Base-by-base conservation (phyloP, 2,113 vertebrate genomes). In the Saguinus midas region DNA sequence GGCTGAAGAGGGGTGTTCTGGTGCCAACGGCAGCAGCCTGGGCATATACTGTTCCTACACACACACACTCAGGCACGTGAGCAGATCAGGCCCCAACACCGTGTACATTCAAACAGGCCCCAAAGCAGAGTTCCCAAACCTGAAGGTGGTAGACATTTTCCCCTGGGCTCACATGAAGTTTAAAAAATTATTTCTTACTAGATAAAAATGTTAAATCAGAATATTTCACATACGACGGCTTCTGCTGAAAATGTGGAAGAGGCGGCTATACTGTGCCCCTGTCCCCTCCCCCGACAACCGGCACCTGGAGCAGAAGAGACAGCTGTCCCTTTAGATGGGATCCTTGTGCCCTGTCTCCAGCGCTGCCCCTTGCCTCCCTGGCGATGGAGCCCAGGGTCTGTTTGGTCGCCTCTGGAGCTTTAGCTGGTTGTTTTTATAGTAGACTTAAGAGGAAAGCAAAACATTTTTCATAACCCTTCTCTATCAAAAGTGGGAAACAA, bases 401-500 rank as follows among this genome's bases (percentile, higher is more conserved):
- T 10, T 21, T 58, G 29, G 17, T 13, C 27, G 45, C 55, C 79
- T 40, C 66, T 64, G 88, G 50, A 55, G 85, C 85, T 68, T 35
- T 75, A 75, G 87, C 48, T 87, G 79, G 13, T 68, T 2, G 43
- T 48, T 83, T 70, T 55, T 52, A 89, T 55, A 70, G 55, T 16
- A 86, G 58, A 94, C 58, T 76, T 83, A 80, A 94, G 73, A 93
- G 68, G 35, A 90, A 93, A 96, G 73, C 89, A 96, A 96, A 96
- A 95, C 40, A 96, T 87, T 96, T 96, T 45, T 96, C 81, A 96
- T 87, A 93, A 96, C 87, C 90, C 75, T 87, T 97, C 76, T 94
- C 94, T 95, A 81, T 97, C 94, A 96, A 97, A 97, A 97, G 95
- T 94, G 21, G 95, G 72, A 97, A 97, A 97, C 97, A 98, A 98